phyloP scores from a whole-genome alignment of 1,140 invertebrate genomes.

The Pogonognathellus flavescens region DNA sequence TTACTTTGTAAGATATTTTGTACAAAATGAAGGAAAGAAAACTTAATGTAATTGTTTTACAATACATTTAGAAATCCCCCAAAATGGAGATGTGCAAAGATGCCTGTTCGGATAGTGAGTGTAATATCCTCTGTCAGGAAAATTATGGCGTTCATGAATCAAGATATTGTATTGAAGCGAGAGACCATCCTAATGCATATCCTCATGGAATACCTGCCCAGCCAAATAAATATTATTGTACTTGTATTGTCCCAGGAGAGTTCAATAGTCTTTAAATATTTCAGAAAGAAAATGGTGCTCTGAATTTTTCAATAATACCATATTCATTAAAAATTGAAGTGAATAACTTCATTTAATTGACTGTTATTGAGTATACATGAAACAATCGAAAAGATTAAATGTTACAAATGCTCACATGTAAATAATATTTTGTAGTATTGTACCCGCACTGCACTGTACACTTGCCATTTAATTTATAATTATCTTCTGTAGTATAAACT shows the following conservation, averaged over 20 bases:
- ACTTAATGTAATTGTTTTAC: background rate
- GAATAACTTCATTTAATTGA: no score
- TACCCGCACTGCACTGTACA: no score
- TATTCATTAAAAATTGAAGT: background rate
- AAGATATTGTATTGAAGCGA: slow-evolving; percentile 15
- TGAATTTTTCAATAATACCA: background rate
- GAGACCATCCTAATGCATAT: slow-evolving; percentile 32
- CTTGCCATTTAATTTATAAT: background rate
- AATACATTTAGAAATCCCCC: background rate
- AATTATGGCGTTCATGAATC: background rate
- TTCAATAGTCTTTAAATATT: background rate
- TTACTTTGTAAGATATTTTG: background rate
- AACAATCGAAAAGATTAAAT: no score
- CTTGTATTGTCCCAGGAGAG: background rate
- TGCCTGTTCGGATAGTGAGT: background rate
- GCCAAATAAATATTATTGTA: slow-evolving; percentile 39
- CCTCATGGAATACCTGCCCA: background rate
- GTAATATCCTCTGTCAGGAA: background rate
- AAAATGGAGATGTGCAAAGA: background rate
- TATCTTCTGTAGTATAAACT: background rate
- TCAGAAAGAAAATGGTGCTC: background rate
- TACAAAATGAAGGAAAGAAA: background rate
- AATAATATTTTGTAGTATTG: no score
- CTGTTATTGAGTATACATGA: no score
- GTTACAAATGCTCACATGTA: no score